Evolutionary conservation across 2,888 invertebrate species (phyloP).

Genomic region (Aporophyla nigra): DNA sequence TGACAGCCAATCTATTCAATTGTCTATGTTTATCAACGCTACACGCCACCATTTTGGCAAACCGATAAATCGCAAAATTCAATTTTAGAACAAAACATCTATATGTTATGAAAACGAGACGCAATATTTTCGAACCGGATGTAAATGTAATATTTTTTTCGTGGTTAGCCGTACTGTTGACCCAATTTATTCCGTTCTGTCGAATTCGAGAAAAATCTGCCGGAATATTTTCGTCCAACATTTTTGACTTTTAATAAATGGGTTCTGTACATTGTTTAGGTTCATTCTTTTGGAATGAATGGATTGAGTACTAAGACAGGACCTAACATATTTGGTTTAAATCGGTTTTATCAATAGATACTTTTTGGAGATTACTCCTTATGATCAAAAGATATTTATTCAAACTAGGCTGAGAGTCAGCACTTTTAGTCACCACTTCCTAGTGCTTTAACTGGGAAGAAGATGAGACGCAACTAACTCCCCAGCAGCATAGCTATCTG

Average conservation of each 20-base stretch:
- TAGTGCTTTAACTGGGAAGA: too few species aligned
- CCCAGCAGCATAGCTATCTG: too few species aligned
- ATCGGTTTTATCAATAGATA: too few species aligned
- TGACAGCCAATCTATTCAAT: neutral
- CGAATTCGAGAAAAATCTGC: constrained; percentile 25
- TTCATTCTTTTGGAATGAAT: neutral
- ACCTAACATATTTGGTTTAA: too few species aligned
- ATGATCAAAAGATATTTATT: too few species aligned
- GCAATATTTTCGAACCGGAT: constrained; percentile 32
- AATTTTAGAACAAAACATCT: constrained; percentile 25
- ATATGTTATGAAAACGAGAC: constrained; percentile 6
- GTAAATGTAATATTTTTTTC: constrained; percentile 26
- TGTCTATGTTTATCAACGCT: neutral
- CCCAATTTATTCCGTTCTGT: constrained; percentile 47
- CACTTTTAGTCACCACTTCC: too few species aligned
- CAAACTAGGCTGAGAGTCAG: too few species aligned
- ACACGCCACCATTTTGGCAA: neutral
- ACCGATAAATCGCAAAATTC: neutral
- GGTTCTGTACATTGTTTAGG: constrained; percentile 23
- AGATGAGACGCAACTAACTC: too few species aligned
- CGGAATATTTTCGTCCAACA: constrained; percentile 2
- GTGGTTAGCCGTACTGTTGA: constrained; percentile 4
- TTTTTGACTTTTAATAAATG: constrained; percentile 6
- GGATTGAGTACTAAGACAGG: neutral
- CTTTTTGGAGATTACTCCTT: too few species aligned